Evolutionary conservation across 2,113 vertebrate species (phyloP), one percentile per base, ranked within the genome.

Genomic region (Hipposideros armiger): DNA sequence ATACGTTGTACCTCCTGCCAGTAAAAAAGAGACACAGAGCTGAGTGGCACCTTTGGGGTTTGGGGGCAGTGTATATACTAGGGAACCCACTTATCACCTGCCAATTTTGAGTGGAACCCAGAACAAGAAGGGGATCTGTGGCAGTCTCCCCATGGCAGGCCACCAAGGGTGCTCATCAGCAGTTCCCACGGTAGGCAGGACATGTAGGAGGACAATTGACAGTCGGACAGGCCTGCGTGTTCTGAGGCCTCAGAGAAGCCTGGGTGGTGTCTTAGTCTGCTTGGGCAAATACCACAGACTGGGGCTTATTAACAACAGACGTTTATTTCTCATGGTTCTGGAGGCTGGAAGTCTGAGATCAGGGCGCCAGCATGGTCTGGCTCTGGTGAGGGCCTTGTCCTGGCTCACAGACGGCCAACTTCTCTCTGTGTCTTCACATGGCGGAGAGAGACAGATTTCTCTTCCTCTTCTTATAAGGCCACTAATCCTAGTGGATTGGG

Each of bases 11-110:
- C 52, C 4, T n/a, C 64, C 52, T n/a, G 40, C 40, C 52, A 8
- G n/a, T 16, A 6, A 66, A 36, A 30, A 52, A 64, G 42, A 26
- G 22, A 42, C 64, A 28, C n/a, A 40, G 64, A 4, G 40, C 24
- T 64, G 4, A 47, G 80, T 45, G 60, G 45, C 24, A 28, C 32
- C n/a, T 22, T 32, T 58, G 69, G 54, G n/a, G 14, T 66, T 20
- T 3, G 58, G 73, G 32, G 17, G 24, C 15, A 9, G 11, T 10
- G 16, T 20, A 13, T 19, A 26, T 13, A 0, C 28, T 0, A 14
- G 88, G 16, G n/a, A 10, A 22, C 11, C 11, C 45, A 5, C 15
- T 30, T 6, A 8, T 42, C 64, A 17, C 7, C 64, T 24, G 76
- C 5, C 4, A 3, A 2, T 11, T 69, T 24, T 14, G 11, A 9